A percentile compares a stretch with the other conserved stretches of the same genome.
These are phyloP conservation scores for Xenentodon cancila DNA, from an alignment of 2,797 vertebrate species.

Conservation along the genomic window DNA sequence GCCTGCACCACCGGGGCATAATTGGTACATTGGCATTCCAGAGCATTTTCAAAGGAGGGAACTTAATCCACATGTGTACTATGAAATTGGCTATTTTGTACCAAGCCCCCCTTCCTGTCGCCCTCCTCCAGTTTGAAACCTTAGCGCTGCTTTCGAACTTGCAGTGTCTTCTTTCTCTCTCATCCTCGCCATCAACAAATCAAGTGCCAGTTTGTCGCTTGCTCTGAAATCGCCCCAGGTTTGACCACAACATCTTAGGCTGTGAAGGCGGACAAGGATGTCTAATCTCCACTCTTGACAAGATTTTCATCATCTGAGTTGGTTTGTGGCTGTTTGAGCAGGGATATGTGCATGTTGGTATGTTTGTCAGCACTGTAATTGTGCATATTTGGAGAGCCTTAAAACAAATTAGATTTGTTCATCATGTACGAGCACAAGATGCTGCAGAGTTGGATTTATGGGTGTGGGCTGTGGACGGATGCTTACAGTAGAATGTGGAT, in stretches of 20 bases:
- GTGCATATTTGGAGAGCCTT: constrained; percentile 64
- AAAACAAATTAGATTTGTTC: constrained; percentile 73
- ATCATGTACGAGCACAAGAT: constrained; percentile 55
- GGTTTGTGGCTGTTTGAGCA: constrained; percentile 55
- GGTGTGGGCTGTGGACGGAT: constrained; percentile 73
- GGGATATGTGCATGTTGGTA: constrained; percentile 32
- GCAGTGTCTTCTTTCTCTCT: constrained; percentile 49
- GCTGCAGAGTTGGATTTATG: constrained; percentile 61
- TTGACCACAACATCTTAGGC: constrained; percentile 75
- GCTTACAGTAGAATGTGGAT: constrained; percentile 66
- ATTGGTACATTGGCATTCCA: constrained; percentile 86
- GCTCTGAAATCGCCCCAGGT: constrained; percentile 75
- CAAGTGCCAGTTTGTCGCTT: constrained; percentile 52
- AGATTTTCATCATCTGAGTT: constrained; percentile 74
- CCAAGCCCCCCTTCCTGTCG: constrained; percentile 40
- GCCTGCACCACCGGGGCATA: constrained; percentile 75
- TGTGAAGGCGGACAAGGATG: constrained; percentile 81
- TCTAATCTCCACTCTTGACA: constrained; percentile 81
- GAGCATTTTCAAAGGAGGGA: constrained; percentile 80
- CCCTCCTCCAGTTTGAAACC: constrained; percentile 63
- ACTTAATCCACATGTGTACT: constrained; percentile 86
- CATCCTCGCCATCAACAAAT: constrained; percentile 56
- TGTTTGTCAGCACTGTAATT: constrained; percentile 54
- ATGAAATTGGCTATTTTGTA: constrained; percentile 87
- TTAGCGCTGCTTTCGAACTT: constrained; percentile 52